Evolutionary conservation across 2,113 vertebrate species (phyloP).

Genomic region (Siniperca chuatsi): DNA sequence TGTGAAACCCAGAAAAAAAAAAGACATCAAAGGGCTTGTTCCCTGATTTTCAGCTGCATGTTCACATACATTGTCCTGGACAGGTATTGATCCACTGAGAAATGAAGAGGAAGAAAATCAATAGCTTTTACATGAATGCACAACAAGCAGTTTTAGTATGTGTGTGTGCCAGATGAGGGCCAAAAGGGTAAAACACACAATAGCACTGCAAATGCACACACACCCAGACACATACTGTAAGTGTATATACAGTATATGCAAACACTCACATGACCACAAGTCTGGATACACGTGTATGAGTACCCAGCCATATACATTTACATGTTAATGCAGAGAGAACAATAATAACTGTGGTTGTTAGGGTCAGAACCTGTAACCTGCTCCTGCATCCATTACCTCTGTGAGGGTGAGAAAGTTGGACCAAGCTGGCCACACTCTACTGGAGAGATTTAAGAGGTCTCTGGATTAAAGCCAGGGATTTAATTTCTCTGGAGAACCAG

Average conservation of each 20-base stretch:
- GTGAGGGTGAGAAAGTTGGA: constrained; percentile 47
- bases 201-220: not conserved
- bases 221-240: not conserved
- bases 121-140: constrained; percentile 84
- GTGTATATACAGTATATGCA: not conserved
- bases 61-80: constrained; percentile 73
- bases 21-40: constrained; percentile 67
- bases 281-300: not conserved
- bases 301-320: not conserved
- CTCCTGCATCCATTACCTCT: constrained; percentile 21
- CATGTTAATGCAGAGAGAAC: not conserved
- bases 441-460: constrained; percentile 86
- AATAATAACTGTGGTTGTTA: constrained; percentile 4
- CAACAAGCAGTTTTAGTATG: constrained; percentile 77
- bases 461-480: constrained; percentile 89
- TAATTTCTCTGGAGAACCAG: constrained; percentile 91
- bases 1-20: constrained; percentile 49
- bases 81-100: constrained; percentile 75
- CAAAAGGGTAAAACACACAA: constrained; percentile 25
- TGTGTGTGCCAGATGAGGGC: constrained; percentile 17
- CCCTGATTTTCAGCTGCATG: constrained; percentile 70
- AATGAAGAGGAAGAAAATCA: constrained; percentile 76
- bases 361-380: constrained; percentile 24
- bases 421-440: constrained; percentile 78
- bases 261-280: not conserved